These are phyloP conservation scores for Meleagris gallopavo DNA, from an alignment of 2,113 vertebrate genomes.

Conservation along the genomic window DNA sequence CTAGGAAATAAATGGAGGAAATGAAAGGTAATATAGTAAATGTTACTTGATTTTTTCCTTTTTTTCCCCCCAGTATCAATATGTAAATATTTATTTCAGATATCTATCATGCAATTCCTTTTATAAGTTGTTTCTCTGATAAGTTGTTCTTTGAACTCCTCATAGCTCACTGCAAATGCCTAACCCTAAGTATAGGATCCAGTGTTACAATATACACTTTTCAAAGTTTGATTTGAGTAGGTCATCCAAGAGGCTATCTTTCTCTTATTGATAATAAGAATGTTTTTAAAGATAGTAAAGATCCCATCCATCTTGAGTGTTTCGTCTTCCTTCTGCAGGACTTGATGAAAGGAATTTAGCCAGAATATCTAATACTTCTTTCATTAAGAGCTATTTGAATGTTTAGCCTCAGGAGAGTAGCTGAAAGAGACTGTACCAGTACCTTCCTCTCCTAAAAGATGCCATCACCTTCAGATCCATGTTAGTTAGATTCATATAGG, in stretches of 20 bases:
- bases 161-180: background rate
- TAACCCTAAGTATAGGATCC: background rate
- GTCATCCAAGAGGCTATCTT: background rate
- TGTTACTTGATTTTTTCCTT: accelerated
- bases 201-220: background rate
- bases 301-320: accelerated
- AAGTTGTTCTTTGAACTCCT: background rate
- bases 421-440: background rate
- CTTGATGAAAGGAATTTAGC: accelerated
- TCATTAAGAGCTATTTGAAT: background rate
- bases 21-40: background rate
- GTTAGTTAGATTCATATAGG: background rate
- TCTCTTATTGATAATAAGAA: background rate
- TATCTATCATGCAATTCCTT: background rate
- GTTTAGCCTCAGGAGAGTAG: background rate
- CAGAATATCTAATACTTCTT: background rate
- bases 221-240: background rate
- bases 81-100: background rate
- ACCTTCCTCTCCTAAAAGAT: background rate
- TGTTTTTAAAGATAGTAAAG: background rate
- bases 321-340: background rate
- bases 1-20: background rate
- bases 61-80: background rate
- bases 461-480: background rate
- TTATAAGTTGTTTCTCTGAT: background rate